phyloP scores from a whole-genome alignment of 1,140 invertebrate species.

The fruit fly (Drosophila melanogaster) region DNA sequence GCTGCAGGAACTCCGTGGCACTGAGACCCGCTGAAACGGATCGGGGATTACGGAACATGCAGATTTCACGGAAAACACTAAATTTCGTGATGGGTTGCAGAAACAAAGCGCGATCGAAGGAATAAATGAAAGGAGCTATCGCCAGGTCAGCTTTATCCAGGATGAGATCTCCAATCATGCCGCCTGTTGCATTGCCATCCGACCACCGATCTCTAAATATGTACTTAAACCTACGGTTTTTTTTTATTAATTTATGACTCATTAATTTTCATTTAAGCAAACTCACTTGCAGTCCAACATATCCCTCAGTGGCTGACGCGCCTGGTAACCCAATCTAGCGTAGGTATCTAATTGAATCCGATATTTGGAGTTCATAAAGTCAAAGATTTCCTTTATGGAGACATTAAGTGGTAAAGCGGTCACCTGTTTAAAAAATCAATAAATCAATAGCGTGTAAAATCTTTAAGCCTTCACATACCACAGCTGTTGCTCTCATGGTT shows the following conservation, averaged over 20 bases:
- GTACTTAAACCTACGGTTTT: constrained; percentile 39
- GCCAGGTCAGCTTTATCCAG: constrained; percentile 55
- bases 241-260: not conserved
- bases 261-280: rapidly evolving
- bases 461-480: constrained; percentile 25
- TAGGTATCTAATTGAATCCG: constrained; percentile 43
- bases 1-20: constrained; percentile 66
- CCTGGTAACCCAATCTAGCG: constrained; percentile 54
- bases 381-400: constrained; percentile 22
- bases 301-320: constrained; percentile 38
- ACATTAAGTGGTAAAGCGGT: constrained; percentile 39
- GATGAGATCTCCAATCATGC: constrained; percentile 60
- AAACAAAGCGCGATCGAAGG: constrained; percentile 29
- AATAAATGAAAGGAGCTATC: constrained; percentile 47
- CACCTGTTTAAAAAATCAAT: constrained; percentile 10
- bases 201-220: constrained; percentile 69
- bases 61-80: constrained; percentile 64
- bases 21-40: constrained; percentile 52
- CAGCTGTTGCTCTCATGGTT: constrained; percentile 52
- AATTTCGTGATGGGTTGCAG: constrained; percentile 42
- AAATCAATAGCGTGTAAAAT: rapidly evolving
- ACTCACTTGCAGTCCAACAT: constrained; percentile 69
- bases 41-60: constrained; percentile 73
- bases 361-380: constrained; percentile 37
- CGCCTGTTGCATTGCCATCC: constrained; percentile 58